Evolutionary conservation across 2,888 invertebrate genomes (phyloP), one percentile per base, ranked within the genome.

Genomic region (Leptopilina syphax): DNA sequence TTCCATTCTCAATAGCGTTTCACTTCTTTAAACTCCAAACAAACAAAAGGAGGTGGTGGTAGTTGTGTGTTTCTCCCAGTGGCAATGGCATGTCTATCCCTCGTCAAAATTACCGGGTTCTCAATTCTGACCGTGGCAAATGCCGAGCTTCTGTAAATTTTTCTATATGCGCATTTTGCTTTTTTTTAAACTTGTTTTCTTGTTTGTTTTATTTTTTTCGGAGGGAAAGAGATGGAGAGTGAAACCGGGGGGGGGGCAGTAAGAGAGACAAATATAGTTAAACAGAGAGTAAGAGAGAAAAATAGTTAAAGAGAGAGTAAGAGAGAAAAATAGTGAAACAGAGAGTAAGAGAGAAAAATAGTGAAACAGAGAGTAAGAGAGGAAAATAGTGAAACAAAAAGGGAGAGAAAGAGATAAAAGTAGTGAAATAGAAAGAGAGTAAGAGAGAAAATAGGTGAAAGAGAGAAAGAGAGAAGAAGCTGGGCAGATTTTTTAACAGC

Each of bases 1-100:
- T 54, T 73, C 70, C 70, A 70, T 54, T 70, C 70, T 70, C 70
- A 70, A 70, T 70, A 54, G 70, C 50, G 54, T 70, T 70, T 70
- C 70, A 70, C 54, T 70, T 54, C 70, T 54, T 73, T 73, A 73
- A 50, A 73, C 70, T 73, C 34, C 34, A 73, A 73, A 73, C 54
- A 73, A 73, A 73, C 70, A 54, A 27, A 73, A 73, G 70, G 3
- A 34, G 34, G 34, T 34, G 34, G 34, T 34, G 34, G 34, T 34
- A 34, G 57, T 57, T 27, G 34, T 73, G 57, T 73, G 54, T 50
- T 54, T 73, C 70, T 73, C 70, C 34, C 70, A 70, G 50, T 70
- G 27, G 70, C 27, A 70, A 54, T 54, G 34, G 70, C 13, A 70
- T 70, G 70, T 50, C 70, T 70, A 27, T 70, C 70, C 50, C 50